phyloP scores from a whole-genome alignment of 2,797 vertebrate species.

The Rachycentron canadum region DNA sequence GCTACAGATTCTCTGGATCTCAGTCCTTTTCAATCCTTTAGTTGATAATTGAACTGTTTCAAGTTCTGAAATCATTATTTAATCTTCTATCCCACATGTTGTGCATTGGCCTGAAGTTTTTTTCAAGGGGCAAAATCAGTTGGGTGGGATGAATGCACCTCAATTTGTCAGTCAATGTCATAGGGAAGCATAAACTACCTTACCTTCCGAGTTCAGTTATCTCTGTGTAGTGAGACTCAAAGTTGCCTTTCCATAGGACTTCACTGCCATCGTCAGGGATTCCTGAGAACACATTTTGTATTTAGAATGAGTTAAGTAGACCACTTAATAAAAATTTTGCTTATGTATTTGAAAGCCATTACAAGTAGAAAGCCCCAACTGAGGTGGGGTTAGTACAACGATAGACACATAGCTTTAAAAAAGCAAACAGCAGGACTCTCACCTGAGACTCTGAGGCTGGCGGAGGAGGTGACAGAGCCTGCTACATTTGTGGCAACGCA shows the following conservation, averaged over 20 bases:
- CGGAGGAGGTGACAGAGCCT: constrained; percentile 90
- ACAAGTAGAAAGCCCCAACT: not conserved
- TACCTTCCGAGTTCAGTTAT: constrained; percentile 97
- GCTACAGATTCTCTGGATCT: not conserved
- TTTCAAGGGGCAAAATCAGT: not conserved
- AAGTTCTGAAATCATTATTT: not conserved
- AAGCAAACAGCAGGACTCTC: constrained; percentile 49
- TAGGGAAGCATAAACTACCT: not conserved
- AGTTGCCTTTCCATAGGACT: constrained; percentile 95
- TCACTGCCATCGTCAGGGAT: constrained; percentile 90
- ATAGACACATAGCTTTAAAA: not conserved
- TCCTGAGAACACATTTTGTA: constrained; percentile 79
- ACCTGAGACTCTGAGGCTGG: constrained; percentile 95
- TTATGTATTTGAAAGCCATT: not conserved
- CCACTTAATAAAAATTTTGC: too few species aligned
- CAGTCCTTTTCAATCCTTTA: not conserved
- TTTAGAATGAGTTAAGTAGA: not conserved
- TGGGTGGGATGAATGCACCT: not conserved
- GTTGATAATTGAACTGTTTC: not conserved
- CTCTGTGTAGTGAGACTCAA: constrained; percentile 95
- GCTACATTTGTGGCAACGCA: constrained; percentile 93
- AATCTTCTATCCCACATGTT: not conserved
- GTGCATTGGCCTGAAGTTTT: not conserved
- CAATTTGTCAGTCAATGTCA: not conserved
- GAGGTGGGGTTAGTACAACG: not conserved